These are phyloP conservation scores for Colletes latitarsis DNA, from an alignment of 1,140 invertebrate genomes.

Conservation along the genomic window DNA sequence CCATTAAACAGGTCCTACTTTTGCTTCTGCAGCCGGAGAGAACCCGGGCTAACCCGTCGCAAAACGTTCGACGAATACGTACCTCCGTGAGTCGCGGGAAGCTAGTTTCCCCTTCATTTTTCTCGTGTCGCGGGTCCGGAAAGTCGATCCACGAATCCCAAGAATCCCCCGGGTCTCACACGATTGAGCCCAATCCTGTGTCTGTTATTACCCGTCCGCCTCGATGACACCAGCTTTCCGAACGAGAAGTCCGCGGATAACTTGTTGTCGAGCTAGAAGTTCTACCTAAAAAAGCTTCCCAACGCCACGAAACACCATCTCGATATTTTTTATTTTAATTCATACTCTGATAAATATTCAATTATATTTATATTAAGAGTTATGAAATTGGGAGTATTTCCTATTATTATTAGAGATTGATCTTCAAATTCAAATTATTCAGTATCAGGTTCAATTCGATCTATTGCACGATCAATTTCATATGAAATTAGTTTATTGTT, in stretches of 20 bases:
- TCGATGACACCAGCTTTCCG: constrained; percentile 30
- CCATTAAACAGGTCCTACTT: constrained; percentile 72
- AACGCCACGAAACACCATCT: neutral
- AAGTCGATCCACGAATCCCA: constrained; percentile 54
- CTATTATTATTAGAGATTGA: no score
- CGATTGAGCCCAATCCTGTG: constrained; percentile 58
- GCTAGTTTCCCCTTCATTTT: constrained; percentile 52
- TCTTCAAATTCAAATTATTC: no score
- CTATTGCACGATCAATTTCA: no score
- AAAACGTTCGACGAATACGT: constrained; percentile 64
- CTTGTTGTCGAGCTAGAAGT: neutral
- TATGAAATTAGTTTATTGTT: no score
- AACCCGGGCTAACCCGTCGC: constrained; percentile 62
- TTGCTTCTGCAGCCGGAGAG: constrained; percentile 50
- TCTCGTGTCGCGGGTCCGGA: constrained; percentile 28
- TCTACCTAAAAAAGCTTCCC: neutral
- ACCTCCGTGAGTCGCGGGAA: constrained; percentile 43
- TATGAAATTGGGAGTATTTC: no score
- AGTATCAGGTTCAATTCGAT: no score
- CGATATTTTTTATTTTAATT: no score
- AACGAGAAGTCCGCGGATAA: constrained; percentile 23
- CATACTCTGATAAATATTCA: no score
- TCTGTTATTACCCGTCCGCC: constrained; percentile 30
- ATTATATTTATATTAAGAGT: no score
- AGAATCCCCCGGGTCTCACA: constrained; percentile 48